Conservation (phyloP, 2,797 vertebrate genomes). For the Phataginus tricuspis region DNA sequence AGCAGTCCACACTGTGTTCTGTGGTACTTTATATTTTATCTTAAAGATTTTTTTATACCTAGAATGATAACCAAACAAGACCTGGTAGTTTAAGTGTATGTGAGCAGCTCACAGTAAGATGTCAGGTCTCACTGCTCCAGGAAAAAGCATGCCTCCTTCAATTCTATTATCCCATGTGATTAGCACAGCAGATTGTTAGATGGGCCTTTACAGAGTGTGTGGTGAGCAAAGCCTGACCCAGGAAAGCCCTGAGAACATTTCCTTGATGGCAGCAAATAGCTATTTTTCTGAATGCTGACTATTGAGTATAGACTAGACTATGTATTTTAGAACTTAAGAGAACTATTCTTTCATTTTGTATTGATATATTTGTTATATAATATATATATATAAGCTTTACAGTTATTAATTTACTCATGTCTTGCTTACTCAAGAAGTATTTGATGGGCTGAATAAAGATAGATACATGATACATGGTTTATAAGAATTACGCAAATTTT, state of each 20-base stretch:
- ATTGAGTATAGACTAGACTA: not conserved
- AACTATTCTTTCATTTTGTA: not conserved
- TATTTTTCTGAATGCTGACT: not conserved
- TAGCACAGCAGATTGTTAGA: rapidly evolving
- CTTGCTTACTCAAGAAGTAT: not conserved
- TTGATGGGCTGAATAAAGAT: not conserved
- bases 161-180: not conserved
- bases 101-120: not conserved
- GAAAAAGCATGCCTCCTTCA: not conserved
- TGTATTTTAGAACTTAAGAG: not conserved
- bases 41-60: not conserved
- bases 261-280: not conserved
- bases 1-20: not conserved
- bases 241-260: no score
- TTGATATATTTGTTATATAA: not conserved
- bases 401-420: not conserved
- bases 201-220: not conserved
- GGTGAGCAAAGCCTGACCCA: not conserved
- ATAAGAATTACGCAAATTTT: not conserved
- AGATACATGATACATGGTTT: not conserved
- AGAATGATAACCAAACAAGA: not conserved
- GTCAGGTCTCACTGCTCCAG: no score
- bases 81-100: not conserved
- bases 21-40: not conserved
- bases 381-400: not conserved